Conservation (phyloP, 2,113 vertebrate genomes). For the Zosterops pallidus region DNA sequence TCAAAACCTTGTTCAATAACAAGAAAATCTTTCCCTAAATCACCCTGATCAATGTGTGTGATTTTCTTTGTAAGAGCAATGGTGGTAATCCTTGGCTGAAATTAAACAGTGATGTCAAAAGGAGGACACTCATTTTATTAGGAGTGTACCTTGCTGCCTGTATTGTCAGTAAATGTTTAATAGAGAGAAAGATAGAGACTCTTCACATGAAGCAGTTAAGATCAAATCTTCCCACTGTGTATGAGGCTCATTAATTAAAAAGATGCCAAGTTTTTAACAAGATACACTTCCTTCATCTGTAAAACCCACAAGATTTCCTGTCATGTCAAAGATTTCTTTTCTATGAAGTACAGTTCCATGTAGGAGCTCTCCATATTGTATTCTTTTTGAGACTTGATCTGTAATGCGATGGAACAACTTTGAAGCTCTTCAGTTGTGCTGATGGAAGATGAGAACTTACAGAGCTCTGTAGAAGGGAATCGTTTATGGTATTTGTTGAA, state of each 20-base stretch:
- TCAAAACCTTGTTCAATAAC: not conserved
- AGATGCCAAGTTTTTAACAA: not conserved
- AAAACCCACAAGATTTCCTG: not conserved
- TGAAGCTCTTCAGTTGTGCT: not conserved
- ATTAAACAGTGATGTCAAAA: not conserved
- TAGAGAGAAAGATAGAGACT: not conserved
- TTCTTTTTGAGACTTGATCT: not conserved
- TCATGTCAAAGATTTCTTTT: not conserved
- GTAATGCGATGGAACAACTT: not conserved
- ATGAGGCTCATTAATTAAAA: not conserved
- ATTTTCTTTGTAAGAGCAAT: not conserved
- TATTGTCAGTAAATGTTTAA: not conserved
- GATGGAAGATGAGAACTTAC: not conserved
- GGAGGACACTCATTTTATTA: not conserved
- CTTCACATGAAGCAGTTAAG: not conserved
- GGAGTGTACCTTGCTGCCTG: not conserved
- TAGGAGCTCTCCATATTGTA: not conserved
- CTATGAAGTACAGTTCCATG: not conserved
- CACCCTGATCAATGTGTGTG: not conserved
- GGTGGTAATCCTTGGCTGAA: not conserved
- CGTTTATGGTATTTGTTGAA: not conserved
- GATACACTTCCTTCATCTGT: not conserved
- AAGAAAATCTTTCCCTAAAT: not conserved
- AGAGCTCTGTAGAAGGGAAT: not conserved
- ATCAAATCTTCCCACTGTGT: not conserved